phyloP scores from a whole-genome alignment of 1,140 invertebrate species.

The Trissolcus basalis region DNA sequence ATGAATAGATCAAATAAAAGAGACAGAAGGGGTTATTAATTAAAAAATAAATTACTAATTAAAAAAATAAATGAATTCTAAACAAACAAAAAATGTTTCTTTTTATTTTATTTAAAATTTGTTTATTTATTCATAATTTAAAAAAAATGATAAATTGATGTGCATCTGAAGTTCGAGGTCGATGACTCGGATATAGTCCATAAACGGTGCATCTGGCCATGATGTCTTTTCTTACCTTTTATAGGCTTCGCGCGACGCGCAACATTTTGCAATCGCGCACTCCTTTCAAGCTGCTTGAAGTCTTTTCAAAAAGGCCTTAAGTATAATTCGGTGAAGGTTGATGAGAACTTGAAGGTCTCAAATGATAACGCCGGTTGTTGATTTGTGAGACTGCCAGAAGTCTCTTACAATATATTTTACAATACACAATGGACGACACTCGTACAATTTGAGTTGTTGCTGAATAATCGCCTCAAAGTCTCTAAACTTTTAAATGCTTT shows the following conservation, averaged over 20 bases:
- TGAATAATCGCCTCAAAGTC: not conserved
- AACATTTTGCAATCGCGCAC: constrained; percentile 52
- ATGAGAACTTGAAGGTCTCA: constrained; percentile 33
- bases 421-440: constrained; percentile 48
- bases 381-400: constrained; percentile 42
- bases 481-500: constrained; percentile 35
- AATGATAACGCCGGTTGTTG: constrained; percentile 30
- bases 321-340: constrained; percentile 53
- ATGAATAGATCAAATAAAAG: too few relatives aligned
- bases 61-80: too few relatives aligned
- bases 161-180: constrained; percentile 37
- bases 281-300: constrained; percentile 58
- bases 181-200: constrained; percentile 46
- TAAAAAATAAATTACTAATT: too few relatives aligned
- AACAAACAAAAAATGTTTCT: too few relatives aligned
- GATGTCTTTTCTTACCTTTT: constrained; percentile 58
- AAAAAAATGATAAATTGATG: too few relatives aligned
- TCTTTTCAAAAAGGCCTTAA: constrained; percentile 44
- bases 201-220: constrained; percentile 49
- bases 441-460: constrained; percentile 5
- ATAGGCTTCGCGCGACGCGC: constrained; percentile 43
- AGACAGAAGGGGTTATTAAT: too few relatives aligned
- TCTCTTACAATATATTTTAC: constrained; percentile 57
- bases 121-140: too few relatives aligned
- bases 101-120: too few relatives aligned